Evolutionary conservation across 2,797 vertebrate genomes (phyloP).

Genomic region (Dicrostonyx torquatus): DNA sequence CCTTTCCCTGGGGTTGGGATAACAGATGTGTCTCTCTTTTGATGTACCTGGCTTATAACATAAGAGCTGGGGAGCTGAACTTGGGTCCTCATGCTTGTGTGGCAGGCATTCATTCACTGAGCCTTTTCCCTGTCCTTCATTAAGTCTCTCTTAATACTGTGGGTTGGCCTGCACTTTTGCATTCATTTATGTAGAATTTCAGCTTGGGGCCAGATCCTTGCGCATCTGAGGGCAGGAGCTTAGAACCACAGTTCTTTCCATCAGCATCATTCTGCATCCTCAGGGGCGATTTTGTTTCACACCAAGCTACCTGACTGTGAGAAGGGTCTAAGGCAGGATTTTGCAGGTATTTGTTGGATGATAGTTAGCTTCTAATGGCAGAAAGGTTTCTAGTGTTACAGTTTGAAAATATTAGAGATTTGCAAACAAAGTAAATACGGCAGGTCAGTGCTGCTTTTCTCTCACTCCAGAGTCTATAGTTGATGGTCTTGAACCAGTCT

Average conservation of each 20-base stretch:
- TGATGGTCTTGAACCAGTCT: neutral
- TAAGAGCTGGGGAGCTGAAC: neutral
- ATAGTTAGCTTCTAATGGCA: neutral
- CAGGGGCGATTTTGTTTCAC: neutral
- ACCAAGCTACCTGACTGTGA: neutral
- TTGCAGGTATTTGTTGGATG: neutral
- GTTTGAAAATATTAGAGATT: conserved; percentile 20
- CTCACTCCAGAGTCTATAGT: neutral
- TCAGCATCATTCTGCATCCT: neutral
- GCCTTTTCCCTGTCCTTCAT: neutral
- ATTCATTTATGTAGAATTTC: conserved; percentile 5
- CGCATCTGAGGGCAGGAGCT: neutral
- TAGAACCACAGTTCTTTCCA: neutral
- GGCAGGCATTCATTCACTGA: neutral
- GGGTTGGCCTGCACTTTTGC: neutral
- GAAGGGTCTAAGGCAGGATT: neutral
- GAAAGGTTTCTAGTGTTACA: conserved; percentile 35
- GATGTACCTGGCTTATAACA: neutral
- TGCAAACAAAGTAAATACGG: conserved; percentile 3
- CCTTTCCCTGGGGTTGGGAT: neutral
- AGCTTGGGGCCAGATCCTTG: neutral
- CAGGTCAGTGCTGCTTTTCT: neutral
- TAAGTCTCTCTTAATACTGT: neutral
- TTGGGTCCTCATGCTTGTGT: neutral
- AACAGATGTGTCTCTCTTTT: neutral